phyloP scores from a whole-genome alignment of 2,888 invertebrate species.

The Trachelus tabidus region DNA sequence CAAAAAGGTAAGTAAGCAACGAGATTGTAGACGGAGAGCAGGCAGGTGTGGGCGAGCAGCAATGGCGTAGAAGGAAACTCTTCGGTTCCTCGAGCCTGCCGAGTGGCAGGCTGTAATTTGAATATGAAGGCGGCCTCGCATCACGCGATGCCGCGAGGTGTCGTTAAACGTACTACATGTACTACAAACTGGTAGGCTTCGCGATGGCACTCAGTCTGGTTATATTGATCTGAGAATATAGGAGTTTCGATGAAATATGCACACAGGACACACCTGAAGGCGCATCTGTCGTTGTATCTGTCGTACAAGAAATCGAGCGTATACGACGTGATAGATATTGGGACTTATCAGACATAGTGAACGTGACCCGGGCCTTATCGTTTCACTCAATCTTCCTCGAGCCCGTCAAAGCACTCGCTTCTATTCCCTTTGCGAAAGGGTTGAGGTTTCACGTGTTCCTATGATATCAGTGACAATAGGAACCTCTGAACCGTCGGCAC shows the following conservation, averaged over 20 bases:
- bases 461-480: not conserved
- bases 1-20: not conserved
- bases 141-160: slow-evolving; percentile 17
- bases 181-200: not conserved
- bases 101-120: slow-evolving; percentile 14
- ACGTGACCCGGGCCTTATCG: not conserved
- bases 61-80: not conserved
- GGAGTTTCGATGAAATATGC: not conserved
- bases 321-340: not conserved
- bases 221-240: not conserved
- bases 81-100: not conserved
- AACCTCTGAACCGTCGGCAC: not conserved
- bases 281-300: too few relatives aligned
- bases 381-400: not conserved
- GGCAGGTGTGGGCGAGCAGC: slow-evolving; percentile 17
- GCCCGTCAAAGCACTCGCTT: not conserved
- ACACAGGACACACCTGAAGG: not conserved
- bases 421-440: not conserved
- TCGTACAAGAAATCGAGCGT: not conserved
- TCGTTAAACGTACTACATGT: slow-evolving; percentile 3
- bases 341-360: not conserved
- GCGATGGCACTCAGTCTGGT: not conserved
- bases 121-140: slow-evolving; percentile 13
- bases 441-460: not conserved
- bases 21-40: not conserved